Conservation (phyloP, 2,113 vertebrate species). For the Tetraodon nigroviridis region DNA sequence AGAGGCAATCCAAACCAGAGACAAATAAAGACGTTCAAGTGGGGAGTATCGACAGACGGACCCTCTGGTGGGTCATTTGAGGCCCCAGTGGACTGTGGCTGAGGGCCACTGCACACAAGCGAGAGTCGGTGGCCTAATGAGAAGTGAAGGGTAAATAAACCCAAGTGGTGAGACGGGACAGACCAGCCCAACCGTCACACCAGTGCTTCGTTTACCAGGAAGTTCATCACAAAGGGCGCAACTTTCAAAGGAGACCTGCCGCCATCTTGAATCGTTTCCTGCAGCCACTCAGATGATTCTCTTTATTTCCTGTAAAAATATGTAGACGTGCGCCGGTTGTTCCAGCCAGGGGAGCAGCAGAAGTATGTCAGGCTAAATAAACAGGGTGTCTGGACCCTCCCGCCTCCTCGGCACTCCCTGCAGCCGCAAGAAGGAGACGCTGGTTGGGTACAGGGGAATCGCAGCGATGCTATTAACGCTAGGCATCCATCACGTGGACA, state of each 20-base stretch:
- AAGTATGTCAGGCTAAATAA: conserved; percentile 67
- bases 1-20: conserved; percentile 47
- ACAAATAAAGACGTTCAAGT: conserved; percentile 24
- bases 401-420: conserved; percentile 38
- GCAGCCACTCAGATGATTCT: background rate
- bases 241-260: conserved; percentile 9
- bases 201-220: conserved; percentile 19
- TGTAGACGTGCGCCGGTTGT: conserved; percentile 1
- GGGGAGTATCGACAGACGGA: conserved; percentile 39
- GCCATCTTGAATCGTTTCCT: conserved; percentile 9
- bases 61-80: conserved; percentile 40
- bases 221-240: background rate
- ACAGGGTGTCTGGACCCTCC: conserved; percentile 51
- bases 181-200: conserved; percentile 16
- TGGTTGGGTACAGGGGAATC: background rate
- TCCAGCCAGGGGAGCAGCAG: conserved; percentile 15
- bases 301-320: background rate
- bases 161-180: conserved; percentile 41
- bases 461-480: conserved; percentile 35
- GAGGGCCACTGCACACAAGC: conserved; percentile 23
- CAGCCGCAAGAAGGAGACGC: background rate
- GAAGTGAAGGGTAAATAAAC: conserved; percentile 65
- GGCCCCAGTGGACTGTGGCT: conserved; percentile 28
- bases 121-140: conserved; percentile 42
- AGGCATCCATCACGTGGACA: conserved; percentile 32